Percentiles rank a stretch among this genome's conserved stretches.
phyloP scores from a whole-genome alignment of 2,888 invertebrate species.

The Pachydiplax longipennis region DNA sequence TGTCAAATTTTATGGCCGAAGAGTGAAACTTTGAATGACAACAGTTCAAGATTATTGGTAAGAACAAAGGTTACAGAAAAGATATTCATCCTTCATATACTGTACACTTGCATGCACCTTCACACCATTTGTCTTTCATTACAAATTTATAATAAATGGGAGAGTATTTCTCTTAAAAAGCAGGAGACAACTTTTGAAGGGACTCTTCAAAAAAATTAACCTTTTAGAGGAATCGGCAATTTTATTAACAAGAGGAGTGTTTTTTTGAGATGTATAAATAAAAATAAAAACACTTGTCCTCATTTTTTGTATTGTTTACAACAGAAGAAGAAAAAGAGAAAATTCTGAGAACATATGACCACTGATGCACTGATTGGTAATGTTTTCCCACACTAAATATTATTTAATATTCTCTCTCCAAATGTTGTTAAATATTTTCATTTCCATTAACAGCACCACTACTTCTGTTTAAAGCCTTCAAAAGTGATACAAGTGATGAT shows the following conservation, averaged over 20 bases:
- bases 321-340: background rate
- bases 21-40: background rate
- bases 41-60: background rate
- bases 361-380: background rate
- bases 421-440: background rate
- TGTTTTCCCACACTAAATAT: background rate
- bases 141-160: conserved; percentile 30
- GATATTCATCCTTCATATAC: background rate
- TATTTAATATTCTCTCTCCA: background rate
- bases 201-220: background rate
- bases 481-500: conserved; percentile 38
- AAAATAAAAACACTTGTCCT: background rate
- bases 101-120: background rate
- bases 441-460: conserved; percentile 7
- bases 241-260: background rate
- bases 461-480: background rate
- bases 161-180: conserved; percentile 1
- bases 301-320: conserved; percentile 9
- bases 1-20: background rate
- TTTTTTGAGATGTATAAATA: background rate
- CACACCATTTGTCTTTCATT: conserved; percentile 41
- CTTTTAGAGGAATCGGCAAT: background rate
- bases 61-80: background rate
- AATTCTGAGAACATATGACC: background rate
- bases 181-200: background rate